Base-by-base conservation (phyloP, 2,888 invertebrate genomes). In the Leptopilina myrica region DNA sequence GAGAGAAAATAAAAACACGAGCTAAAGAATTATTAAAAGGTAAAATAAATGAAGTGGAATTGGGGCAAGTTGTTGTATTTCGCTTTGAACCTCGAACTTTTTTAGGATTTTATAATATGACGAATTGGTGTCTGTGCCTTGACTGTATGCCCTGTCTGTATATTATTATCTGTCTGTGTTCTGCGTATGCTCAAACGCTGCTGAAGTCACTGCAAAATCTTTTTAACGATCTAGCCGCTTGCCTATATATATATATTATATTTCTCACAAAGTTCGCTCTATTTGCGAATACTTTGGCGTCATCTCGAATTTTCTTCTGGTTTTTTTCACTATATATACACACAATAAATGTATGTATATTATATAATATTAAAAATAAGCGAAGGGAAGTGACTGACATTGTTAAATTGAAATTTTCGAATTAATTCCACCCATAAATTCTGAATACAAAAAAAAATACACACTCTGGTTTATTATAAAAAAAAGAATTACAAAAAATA, bases 171-270 rank as follows among this genome's bases (percentile, higher is more conserved):
- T 86, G 85, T 87, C 84, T 89, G 84, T 87, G 85, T 85, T 85
- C 84, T 87, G 85, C 86, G 88, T 85, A 88, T 85, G 89, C 87
- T 87, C 85, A 88, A 84, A 88, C 85, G 86, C 89, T 87, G 86
- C 88, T 88, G 86, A 85, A 83, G 67, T 78, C 76, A 67, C 20
- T 77, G 78, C 76, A 79, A 43, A 43, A 67, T 80, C 62, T 77
- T 76, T 43, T 64, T 77, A 49, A 75, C 53, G 49, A 73, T 82
- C 78, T 85, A 78, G 77, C 69, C 79, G 86, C 83, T 87, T 87
- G 76, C 69, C 64, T 77, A 64, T 43, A 66, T 65, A 6, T 43
- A 33, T 46, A 46, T 46, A 46, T 46, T 46, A 46, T 49, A 49
- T 66, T 33, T 66, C 66, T 56, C 40, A 66, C 77, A 43, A 77